phyloP scores from a whole-genome alignment of 2,888 invertebrate species.

The Drosophila kanekoi region DNA sequence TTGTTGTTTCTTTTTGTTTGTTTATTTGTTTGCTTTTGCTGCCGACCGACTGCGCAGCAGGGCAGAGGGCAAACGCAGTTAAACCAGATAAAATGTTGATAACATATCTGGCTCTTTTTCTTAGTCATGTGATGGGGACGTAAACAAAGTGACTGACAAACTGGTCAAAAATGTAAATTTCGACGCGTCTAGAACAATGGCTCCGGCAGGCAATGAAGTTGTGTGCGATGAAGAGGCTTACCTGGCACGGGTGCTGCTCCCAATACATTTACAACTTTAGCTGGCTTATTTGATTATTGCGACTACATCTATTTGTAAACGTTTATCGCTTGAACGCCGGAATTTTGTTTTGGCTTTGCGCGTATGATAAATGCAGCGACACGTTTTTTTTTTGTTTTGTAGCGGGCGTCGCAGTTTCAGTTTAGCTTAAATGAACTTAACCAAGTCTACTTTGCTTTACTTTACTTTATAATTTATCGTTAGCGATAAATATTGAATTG shows the following conservation, averaged over 20 bases:
- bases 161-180: constrained; percentile 20
- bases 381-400: constrained; percentile 26
- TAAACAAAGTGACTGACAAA: constrained; percentile 15
- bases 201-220: constrained; percentile 13
- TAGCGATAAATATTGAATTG: constrained; percentile 10
- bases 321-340: not conserved
- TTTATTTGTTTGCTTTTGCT: constrained; percentile 17
- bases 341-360: not conserved
- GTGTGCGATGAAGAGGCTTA: constrained; percentile 20
- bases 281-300: constrained; percentile 10
- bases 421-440: constrained; percentile 48
- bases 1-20: too few relatives aligned
- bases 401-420: constrained; percentile 16
- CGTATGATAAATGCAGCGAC: constrained; percentile 24
- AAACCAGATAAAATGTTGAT: constrained; percentile 53
- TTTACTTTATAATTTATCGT: not conserved
- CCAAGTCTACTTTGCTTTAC: constrained; percentile 31
- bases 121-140: constrained; percentile 12
- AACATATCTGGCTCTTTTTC: constrained; percentile 18
- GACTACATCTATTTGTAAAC: constrained; percentile 20
- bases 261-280: constrained; percentile 50
- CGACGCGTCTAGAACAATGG: constrained; percentile 20
- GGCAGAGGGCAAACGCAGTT: constrained; percentile 44
- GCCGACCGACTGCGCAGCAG: constrained; percentile 6
- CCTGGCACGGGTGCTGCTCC: constrained; percentile 47